Evolutionary conservation across 2,113 vertebrate species (phyloP).

Genomic region (Elgaria multicarinata): DNA sequence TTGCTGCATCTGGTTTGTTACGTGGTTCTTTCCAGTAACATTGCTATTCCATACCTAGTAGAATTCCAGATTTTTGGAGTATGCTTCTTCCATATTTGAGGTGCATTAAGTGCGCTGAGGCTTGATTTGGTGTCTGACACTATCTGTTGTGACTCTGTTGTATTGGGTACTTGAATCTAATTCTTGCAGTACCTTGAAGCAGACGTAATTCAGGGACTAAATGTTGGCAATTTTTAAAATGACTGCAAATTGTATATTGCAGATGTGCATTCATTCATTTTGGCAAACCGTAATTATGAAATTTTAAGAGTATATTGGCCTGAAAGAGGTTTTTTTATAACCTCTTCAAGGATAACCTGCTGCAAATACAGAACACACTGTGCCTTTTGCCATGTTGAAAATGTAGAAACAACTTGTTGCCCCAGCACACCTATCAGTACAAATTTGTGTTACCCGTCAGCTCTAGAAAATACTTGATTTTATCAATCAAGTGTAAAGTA

Average conservation of each 20-base stretch:
- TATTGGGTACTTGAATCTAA: not conserved
- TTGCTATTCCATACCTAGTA: not conserved
- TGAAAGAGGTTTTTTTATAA: no score
- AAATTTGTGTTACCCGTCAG: no score
- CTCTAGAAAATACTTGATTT: not conserved
- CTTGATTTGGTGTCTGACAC: not conserved
- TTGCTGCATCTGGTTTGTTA: not conserved
- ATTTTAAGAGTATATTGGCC: no score
- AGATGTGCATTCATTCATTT: not conserved
- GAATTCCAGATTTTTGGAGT: not conserved
- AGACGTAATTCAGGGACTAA: not conserved
- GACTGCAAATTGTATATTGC: not conserved
- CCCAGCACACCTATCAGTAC: no score
- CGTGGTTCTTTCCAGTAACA: not conserved
- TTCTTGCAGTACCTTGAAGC: not conserved
- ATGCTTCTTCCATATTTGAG: not conserved
- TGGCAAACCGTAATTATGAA: no score
- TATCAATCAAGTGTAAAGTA: not conserved
- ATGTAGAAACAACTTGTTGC: not conserved
- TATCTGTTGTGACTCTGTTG: not conserved
- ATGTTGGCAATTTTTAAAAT: not conserved
- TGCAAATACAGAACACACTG: not conserved
- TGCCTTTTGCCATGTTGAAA: not conserved
- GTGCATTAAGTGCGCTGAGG: not conserved
- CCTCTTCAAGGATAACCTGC: no score